phyloP scores from a whole-genome alignment of 2,113 vertebrate genomes.

The Thinocorus orbignyianus region DNA sequence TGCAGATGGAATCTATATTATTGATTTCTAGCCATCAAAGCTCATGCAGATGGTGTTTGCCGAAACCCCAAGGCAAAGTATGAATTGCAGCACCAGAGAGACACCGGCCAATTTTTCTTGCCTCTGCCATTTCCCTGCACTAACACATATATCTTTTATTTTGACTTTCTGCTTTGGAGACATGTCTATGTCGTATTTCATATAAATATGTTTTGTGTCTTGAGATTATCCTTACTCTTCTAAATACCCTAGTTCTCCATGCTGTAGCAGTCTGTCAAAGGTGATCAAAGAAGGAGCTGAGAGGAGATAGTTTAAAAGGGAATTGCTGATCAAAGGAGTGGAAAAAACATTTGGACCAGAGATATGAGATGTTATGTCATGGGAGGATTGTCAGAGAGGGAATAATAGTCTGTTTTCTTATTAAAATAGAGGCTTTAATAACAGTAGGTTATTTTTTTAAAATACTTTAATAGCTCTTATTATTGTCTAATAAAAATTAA shows the following conservation, averaged over 20 bases:
- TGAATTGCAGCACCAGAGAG: constrained; percentile 8
- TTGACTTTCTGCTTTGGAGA: background rate
- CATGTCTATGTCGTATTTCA: background rate
- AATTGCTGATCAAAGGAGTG: constrained; percentile 47
- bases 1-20: constrained; percentile 51
- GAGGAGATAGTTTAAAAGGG: constrained; percentile 31
- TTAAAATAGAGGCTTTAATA: background rate
- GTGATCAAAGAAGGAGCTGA: constrained; percentile 44
- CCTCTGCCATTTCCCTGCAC: background rate
- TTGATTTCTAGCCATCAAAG: constrained; percentile 27
- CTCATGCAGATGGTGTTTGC: constrained; percentile 38
- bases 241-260: background rate
- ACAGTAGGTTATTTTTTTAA: background rate
- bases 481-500: background rate
- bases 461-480: background rate
- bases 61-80: constrained; percentile 25
- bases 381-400: background rate
- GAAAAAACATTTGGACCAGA: background rate
- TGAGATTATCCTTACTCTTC: constrained; percentile 4
- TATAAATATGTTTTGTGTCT: background rate
- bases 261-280: background rate
- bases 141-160: background rate
- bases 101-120: background rate
- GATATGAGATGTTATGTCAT: background rate
- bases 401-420: background rate